A percentile compares a stretch with the other conserved stretches of the same genome.
These are phyloP conservation scores for Petrophora chlorosata DNA, from an alignment of 2,888 invertebrate genomes.

Conservation along the genomic window DNA sequence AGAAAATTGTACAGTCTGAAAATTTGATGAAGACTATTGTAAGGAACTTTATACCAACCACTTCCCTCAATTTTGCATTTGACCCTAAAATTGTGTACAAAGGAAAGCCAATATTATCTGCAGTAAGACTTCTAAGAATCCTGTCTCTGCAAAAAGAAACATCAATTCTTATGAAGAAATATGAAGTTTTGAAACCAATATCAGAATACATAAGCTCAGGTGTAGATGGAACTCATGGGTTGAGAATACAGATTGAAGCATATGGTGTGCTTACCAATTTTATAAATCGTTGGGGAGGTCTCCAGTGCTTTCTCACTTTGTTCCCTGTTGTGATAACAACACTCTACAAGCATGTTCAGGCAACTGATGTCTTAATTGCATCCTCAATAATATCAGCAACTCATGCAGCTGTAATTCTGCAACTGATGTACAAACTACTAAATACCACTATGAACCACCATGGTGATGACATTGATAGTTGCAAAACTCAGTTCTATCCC, in stretches of 20 bases:
- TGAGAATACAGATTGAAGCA: conserved; percentile 86
- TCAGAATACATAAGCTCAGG: conserved; percentile 82
- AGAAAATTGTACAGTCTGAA: conserved; percentile 85
- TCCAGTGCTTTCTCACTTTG: too few relatives aligned
- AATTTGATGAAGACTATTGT: conserved; percentile 86
- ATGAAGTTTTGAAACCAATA: conserved; percentile 81
- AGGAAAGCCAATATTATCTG: conserved; percentile 87
- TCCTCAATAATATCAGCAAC: conserved; percentile 80
- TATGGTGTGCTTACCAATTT: conserved; percentile 83
- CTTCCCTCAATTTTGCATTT: conserved; percentile 64
- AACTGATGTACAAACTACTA: conserved; percentile 65
- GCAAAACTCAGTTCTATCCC: conserved; percentile 66
- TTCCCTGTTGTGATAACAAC: conserved; percentile 82
- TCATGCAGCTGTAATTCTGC: conserved; percentile 83
- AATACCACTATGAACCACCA: conserved; percentile 46
- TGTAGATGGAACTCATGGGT: conserved; percentile 76
- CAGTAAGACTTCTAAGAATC: conserved; percentile 89
- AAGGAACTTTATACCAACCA: conserved; percentile 82
- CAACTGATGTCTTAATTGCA: conserved; percentile 75
- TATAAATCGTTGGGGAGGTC: too few relatives aligned
- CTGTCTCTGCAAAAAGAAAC: conserved; percentile 85
- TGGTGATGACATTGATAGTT: conserved; percentile 46
- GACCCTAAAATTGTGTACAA: conserved; percentile 78
- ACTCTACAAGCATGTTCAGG: conserved; percentile 83
- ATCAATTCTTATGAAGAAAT: conserved; percentile 79